A percentile compares a stretch with the other conserved stretches of the same genome.
Conservation (phyloP, 2,797 vertebrate species). For the Gymnoscopelus braueri region DNA sequence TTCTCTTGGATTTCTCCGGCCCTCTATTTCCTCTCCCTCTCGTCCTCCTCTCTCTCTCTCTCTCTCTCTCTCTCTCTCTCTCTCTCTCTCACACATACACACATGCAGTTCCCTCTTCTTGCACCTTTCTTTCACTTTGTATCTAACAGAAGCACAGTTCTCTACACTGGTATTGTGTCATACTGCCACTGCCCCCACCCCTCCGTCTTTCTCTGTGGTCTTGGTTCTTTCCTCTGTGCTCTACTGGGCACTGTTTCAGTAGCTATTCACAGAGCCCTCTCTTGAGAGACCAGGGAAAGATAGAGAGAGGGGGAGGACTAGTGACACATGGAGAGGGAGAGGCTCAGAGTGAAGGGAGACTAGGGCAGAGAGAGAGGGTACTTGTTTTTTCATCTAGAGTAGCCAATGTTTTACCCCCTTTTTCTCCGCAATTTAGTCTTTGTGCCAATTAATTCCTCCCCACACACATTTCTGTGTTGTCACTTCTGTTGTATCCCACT, state of each 20-base stretch:
- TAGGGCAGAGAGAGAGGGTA: slow-evolving; percentile 21
- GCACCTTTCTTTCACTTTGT: slow-evolving; percentile 43
- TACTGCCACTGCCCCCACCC: slow-evolving; percentile 33
- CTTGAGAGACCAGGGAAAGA: slow-evolving; percentile 27
- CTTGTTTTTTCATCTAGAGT: not conserved
- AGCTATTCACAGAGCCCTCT: slow-evolving; percentile 56
- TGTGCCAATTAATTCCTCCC: no score
- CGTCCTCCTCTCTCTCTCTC: not conserved
- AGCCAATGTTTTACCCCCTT: no score
- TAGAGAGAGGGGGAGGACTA: slow-evolving; percentile 3
- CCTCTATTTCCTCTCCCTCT: slow-evolving; percentile 4
- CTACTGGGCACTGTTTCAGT: slow-evolving; percentile 65
- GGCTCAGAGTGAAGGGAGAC: no score
- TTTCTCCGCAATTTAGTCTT: no score
- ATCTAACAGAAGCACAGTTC: slow-evolving; percentile 42
- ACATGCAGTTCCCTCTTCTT: slow-evolving; percentile 8
- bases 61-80: not conserved
- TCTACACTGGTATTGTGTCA: slow-evolving; percentile 46
- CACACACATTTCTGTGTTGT: no score
- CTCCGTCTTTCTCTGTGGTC: slow-evolving; percentile 29
- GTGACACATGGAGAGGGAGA: no score
- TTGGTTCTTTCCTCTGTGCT: slow-evolving; percentile 56
- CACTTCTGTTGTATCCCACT: no score
- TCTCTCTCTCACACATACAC: slow-evolving; percentile 21
- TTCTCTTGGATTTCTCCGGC: slow-evolving; percentile 7